These are phyloP conservation scores for Dasyornis broadbenti DNA, from an alignment of 2,113 vertebrate genomes.

Conservation along the genomic window DNA sequence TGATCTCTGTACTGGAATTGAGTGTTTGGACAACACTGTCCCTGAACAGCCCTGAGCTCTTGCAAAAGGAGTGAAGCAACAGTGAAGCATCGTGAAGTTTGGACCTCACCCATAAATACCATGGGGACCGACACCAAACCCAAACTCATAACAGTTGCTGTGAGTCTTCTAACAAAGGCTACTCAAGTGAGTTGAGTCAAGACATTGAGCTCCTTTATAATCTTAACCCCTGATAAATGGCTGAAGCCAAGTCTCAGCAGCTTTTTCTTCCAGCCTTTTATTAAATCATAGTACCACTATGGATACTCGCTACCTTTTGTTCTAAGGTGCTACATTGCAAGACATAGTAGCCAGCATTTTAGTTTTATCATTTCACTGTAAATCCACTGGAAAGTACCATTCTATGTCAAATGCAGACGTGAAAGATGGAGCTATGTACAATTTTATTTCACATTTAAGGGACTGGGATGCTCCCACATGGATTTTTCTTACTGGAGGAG, in stretches of 20 bases:
- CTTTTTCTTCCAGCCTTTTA: background rate
- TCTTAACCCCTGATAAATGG: background rate
- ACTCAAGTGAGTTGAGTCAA: background rate
- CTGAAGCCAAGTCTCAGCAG: background rate
- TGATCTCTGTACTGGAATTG: background rate
- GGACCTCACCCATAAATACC: background rate
- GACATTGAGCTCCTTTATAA: background rate
- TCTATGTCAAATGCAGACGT: background rate
- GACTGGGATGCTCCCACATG: background rate
- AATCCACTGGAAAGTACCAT: background rate
- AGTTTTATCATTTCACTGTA: background rate
- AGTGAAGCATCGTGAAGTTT: background rate
- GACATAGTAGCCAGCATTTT: background rate
- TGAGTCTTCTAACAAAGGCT: background rate
- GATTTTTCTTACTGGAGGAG: slow-evolving; percentile 13
- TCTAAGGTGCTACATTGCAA: background rate
- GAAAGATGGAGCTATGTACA: slow-evolving; percentile 8
- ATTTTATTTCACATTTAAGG: slow-evolving; percentile 42
- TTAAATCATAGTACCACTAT: background rate
- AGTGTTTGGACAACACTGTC: background rate
- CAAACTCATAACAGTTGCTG: background rate
- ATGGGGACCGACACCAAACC: background rate
- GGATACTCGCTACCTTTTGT: background rate
- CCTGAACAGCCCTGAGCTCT: background rate
- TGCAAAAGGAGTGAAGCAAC: background rate